phyloP scores from a whole-genome alignment of 2,888 invertebrate species.

The Agapostemon virescens region DNA sequence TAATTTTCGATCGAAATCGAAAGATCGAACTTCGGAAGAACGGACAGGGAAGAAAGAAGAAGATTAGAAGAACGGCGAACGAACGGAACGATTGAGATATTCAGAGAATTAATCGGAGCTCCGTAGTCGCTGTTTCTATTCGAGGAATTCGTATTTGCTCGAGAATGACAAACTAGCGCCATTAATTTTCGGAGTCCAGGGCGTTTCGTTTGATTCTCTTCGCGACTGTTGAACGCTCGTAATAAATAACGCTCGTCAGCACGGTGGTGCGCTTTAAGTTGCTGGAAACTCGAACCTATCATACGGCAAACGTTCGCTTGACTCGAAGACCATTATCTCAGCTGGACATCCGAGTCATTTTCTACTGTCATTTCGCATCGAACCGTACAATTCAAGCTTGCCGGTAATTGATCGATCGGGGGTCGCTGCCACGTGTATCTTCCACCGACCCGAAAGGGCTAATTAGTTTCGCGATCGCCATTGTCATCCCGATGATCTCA shows the following conservation, averaged over 20 bases:
- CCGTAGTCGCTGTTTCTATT: too few species aligned
- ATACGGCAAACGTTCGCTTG: slow-evolving; percentile 57
- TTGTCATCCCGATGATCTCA: neutral
- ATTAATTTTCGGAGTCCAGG: slow-evolving; percentile 22
- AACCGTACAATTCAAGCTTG: slow-evolving; percentile 63
- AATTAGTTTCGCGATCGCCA: slow-evolving; percentile 32
- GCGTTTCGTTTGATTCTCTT: slow-evolving; percentile 30
- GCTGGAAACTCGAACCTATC: slow-evolving; percentile 62
- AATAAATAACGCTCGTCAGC: slow-evolving; percentile 67
- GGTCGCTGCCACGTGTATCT: slow-evolving; percentile 43
- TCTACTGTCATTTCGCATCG: slow-evolving; percentile 71
- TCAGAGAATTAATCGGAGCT: neutral
- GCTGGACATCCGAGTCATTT: slow-evolving; percentile 73
- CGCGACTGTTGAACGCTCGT: slow-evolving; percentile 43
- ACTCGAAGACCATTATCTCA: slow-evolving; percentile 71
- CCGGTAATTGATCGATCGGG: slow-evolving; percentile 52
- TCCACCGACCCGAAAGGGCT: slow-evolving; percentile 29
- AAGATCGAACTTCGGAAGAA: neutral
- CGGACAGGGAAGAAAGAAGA: neutral
- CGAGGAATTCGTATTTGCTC: neutral
- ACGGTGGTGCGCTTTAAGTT: slow-evolving; percentile 55
- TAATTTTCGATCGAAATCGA: too few species aligned
- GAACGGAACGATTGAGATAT: neutral
- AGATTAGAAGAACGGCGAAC: neutral
- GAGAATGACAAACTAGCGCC: neutral